A percentile compares a stretch with the other conserved stretches of the same genome.
These are phyloP conservation scores for Dryadula phaetusa DNA, from an alignment of 2,888 invertebrate genomes.

Conservation along the genomic window DNA sequence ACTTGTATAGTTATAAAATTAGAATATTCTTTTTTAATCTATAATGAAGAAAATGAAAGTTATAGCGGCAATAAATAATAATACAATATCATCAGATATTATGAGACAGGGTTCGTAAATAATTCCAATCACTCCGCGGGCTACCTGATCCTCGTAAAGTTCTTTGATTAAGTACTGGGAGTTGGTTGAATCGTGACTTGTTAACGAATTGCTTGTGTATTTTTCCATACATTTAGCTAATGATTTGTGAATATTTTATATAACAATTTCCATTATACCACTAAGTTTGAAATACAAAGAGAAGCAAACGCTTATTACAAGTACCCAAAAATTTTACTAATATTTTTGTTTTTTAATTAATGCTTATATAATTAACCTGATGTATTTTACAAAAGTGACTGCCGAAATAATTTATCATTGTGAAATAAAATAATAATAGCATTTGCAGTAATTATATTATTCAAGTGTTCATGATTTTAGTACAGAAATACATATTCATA, in stretches of 20 bases:
- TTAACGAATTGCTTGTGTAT: conserved; percentile 53
- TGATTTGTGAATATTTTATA: conserved; percentile 27
- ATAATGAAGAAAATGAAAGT: too few species aligned
- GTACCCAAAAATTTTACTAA: background rate
- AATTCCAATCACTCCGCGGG: conserved; percentile 63
- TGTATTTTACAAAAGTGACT: too few species aligned
- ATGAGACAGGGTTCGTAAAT: conserved; percentile 58
- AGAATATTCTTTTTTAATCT: too few species aligned
- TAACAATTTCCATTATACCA: conserved; percentile 4
- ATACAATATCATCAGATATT: conserved; percentile 43
- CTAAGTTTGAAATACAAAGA: background rate
- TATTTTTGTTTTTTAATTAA: background rate
- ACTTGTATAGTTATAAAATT: too few species aligned
- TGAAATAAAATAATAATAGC: background rate
- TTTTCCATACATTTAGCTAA: conserved; percentile 19
- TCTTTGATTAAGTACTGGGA: conserved; percentile 69
- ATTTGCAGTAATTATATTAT: background rate
- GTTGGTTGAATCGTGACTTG: conserved; percentile 64
- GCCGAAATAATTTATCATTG: too few species aligned
- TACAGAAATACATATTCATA: background rate
- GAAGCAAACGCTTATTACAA: background rate
- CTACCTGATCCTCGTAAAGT: conserved; percentile 60
- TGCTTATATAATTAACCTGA: too few species aligned
- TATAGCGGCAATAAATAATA: too few species aligned
- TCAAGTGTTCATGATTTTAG: background rate